phyloP scores from a whole-genome alignment of 2,113 vertebrate species.

The Gracilinanus agilis region DNA sequence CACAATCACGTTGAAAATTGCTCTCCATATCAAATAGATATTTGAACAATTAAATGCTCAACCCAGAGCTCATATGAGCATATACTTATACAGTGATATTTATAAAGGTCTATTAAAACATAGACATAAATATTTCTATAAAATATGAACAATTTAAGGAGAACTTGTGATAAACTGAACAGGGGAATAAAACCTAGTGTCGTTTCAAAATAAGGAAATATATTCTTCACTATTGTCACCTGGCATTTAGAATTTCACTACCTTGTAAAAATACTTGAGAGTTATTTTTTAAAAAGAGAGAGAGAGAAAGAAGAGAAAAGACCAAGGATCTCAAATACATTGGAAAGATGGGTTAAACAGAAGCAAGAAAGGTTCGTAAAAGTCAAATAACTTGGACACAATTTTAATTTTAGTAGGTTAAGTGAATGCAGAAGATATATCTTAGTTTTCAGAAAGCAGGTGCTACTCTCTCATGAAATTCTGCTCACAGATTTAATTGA shows the following conservation, averaged over 20 bases:
- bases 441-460: constrained; percentile 73
- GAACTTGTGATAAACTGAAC: not conserved
- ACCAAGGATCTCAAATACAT: not conserved
- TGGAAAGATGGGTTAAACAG: constrained; percentile 51
- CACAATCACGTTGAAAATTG: constrained; percentile 32
- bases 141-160: not conserved
- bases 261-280: not conserved
- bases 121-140: constrained; percentile 28
- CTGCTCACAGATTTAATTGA: constrained; percentile 78
- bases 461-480: constrained; percentile 70
- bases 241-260: not conserved
- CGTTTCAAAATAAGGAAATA: not conserved
- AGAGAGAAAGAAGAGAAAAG: not conserved
- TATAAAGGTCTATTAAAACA: constrained; percentile 19
- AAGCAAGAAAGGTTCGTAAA: constrained; percentile 40
- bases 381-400: constrained; percentile 66
- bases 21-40: constrained; percentile 22
- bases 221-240: not conserved
- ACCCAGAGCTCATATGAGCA: not conserved
- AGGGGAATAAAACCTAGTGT: not conserved
- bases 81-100: not conserved
- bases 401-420: constrained; percentile 75
- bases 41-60: constrained; percentile 10
- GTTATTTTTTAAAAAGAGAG: not conserved
- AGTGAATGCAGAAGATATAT: constrained; percentile 74